Evolutionary conservation across 1,140 invertebrate species (phyloP).

Genomic region (Eueides isabella): DNA sequence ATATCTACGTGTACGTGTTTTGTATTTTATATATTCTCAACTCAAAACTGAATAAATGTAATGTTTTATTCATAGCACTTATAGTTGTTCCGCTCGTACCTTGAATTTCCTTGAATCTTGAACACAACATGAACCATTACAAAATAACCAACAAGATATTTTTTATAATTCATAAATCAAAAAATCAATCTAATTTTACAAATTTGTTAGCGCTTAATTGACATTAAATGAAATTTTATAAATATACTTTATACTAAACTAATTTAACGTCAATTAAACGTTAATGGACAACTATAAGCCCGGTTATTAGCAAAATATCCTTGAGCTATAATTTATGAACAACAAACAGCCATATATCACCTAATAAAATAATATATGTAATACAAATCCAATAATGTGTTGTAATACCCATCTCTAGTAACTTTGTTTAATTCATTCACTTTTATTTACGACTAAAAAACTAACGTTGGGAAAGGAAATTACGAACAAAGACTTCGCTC

Average conservation of each 20-base stretch:
- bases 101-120: too few species aligned
- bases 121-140: not conserved
- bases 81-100: not conserved
- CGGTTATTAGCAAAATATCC: not conserved
- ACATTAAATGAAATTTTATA: too few species aligned
- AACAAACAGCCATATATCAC: not conserved
- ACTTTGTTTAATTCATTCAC: constrained; percentile 16
- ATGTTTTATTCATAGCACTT: constrained; percentile 8
- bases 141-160: not conserved
- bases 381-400: not conserved
- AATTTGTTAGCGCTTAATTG: too few species aligned
- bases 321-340: not conserved
- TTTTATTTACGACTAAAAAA: constrained; percentile 22
- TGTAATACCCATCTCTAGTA: constrained; percentile 14
- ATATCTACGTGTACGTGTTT: not conserved
- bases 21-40: not conserved
- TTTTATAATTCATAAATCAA: not conserved
- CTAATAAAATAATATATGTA: not conserved
- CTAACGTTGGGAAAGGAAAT: constrained; percentile 33
- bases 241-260: too few species aligned
- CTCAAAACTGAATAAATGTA: not conserved
- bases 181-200: too few species aligned
- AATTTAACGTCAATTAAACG: too few species aligned
- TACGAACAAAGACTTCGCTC: constrained; percentile 32
- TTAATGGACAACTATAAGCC: too few species aligned